Conservation (phyloP, 2,797 vertebrate genomes). For the Acanthurus lineatus region DNA sequence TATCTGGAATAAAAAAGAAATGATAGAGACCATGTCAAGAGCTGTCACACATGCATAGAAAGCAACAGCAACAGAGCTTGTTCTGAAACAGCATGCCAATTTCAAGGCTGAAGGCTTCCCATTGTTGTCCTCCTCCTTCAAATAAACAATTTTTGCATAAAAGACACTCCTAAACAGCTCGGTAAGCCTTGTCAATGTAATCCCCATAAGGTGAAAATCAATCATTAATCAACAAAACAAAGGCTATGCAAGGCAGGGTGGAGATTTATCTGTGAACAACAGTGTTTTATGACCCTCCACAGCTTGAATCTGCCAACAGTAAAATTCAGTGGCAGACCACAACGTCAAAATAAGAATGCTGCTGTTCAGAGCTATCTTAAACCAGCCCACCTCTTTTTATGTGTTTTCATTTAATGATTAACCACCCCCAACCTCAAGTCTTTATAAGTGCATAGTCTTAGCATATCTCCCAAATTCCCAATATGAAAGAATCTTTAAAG, state of each 20-base stretch:
- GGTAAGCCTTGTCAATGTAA: neutral
- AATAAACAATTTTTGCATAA: neutral
- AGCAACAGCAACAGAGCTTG: neutral
- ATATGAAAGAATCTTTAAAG: neutral
- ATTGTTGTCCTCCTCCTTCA: too few relatives aligned
- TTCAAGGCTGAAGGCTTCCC: neutral
- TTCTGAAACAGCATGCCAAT: conserved; percentile 7
- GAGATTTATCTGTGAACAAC: conserved; percentile 38
- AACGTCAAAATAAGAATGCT: conserved; percentile 38
- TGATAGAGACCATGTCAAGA: conserved; percentile 22
- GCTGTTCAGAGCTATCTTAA: conserved; percentile 18
- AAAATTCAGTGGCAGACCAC: neutral
- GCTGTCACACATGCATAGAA: neutral
- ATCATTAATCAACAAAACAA: conserved; percentile 49
- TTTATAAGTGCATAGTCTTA: conserved; percentile 19
- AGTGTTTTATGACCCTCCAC: conserved; percentile 41
- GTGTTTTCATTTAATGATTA: conserved; percentile 19
- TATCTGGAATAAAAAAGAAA: conserved; percentile 79
- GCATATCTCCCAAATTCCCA: conserved; percentile 12
- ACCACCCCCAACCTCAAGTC: conserved; percentile 6
- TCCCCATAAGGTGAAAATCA: conserved; percentile 27
- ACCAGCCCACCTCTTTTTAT: conserved; percentile 26
- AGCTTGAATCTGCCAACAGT: conserved; percentile 23
- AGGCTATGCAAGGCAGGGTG: conserved; percentile 1
- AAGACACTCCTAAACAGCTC: neutral